Evolutionary conservation across 2,888 invertebrate genomes (phyloP).

Genomic region (Frankliniella fusca): DNA sequence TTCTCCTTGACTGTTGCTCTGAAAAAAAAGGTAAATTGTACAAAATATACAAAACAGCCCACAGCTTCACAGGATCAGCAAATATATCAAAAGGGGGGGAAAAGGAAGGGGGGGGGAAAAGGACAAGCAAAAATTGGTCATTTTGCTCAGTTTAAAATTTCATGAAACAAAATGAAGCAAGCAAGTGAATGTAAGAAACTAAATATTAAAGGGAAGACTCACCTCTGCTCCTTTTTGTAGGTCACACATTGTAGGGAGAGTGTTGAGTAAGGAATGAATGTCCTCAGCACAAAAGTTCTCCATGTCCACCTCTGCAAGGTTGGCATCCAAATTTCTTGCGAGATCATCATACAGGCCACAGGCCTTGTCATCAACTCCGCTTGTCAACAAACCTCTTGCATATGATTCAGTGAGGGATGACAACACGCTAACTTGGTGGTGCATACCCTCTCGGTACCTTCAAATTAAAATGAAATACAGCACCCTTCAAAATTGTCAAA

Average conservation of each 20-base stretch:
- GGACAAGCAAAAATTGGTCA: slow-evolving; percentile 35
- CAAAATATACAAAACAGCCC: background rate
- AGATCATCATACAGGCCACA: slow-evolving; percentile 65
- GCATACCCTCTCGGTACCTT: slow-evolving; percentile 63
- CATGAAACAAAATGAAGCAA: no score
- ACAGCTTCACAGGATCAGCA: background rate
- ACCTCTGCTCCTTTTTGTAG: slow-evolving; percentile 43
- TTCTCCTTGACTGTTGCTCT: slow-evolving; percentile 73
- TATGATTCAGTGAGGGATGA: slow-evolving; percentile 78
- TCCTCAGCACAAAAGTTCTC: slow-evolving; percentile 89
- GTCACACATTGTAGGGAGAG: slow-evolving; percentile 65
- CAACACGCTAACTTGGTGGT: slow-evolving; percentile 74
- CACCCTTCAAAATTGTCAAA: slow-evolving; percentile 2
- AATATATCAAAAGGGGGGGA: slow-evolving; percentile 34
- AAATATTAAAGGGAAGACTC: slow-evolving; percentile 34
- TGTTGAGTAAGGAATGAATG: slow-evolving; percentile 79
- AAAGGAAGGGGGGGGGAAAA: no score
- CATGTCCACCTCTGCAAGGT: slow-evolving; percentile 92
- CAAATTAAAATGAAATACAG: slow-evolving; percentile 33
- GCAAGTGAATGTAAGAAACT: background rate
- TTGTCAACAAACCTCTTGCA: slow-evolving; percentile 52
- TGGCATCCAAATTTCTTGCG: slow-evolving; percentile 84
- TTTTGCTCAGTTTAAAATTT: slow-evolving; percentile 27
- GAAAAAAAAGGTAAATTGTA: slow-evolving; percentile 49
- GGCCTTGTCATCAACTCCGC: background rate